Evolutionary conservation across 1,140 invertebrate genomes (phyloP).

Genomic region (Plodia interpunctella): DNA sequence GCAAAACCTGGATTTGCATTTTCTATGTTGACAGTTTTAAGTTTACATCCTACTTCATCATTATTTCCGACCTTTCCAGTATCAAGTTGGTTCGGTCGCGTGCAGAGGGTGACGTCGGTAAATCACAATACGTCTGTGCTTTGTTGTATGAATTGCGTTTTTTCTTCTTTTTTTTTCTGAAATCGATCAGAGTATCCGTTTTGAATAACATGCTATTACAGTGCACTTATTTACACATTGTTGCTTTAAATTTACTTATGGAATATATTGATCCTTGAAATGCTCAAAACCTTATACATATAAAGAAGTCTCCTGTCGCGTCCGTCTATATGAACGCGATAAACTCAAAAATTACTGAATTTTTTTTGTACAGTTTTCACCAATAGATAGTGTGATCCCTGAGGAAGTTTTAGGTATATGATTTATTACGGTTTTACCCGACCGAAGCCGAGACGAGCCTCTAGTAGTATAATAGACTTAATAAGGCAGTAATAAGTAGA

Average conservation of each 20-base stretch:
- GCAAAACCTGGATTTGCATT: neutral
- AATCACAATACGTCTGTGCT: conserved; percentile 59
- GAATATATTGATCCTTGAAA: neutral
- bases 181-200: conserved; percentile 62
- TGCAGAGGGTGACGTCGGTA: conserved; percentile 39
- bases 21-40: neutral
- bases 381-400: no score
- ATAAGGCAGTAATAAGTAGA: no score
- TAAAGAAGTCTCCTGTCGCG: no score
- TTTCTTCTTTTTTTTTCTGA: conserved; percentile 41
- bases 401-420: no score
- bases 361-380: no score
- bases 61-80: conserved; percentile 18
- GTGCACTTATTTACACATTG: conserved; percentile 64
- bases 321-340: no score
- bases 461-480: no score
- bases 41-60: neutral
- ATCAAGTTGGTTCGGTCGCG: conserved; percentile 39
- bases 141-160: conserved; percentile 70
- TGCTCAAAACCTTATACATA: no score
- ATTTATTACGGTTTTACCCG: no score
- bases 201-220: conserved; percentile 38
- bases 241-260: conserved; percentile 32
- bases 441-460: no score
- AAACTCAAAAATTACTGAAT: no score